Base-by-base conservation (phyloP, 2,797 vertebrate species). In the Onychomys leucogaster region DNA sequence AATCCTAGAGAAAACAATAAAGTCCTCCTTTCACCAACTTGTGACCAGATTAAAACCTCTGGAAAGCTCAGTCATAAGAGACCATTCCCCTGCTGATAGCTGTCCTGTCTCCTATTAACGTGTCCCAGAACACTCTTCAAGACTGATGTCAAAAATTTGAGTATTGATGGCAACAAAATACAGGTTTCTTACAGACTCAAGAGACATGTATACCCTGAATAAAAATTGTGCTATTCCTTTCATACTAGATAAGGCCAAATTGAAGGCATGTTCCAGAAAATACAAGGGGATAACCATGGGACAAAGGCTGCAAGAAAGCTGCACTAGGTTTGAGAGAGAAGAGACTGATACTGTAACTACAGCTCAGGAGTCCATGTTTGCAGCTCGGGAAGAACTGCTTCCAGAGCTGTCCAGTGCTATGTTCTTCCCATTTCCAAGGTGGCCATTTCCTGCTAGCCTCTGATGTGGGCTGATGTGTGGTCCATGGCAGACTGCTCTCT, bases 391-490 rank as follows among this genome's bases (percentile, higher is more conserved):
- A 43, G 73, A 75, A 43, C 23, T 27, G 73, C 21, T 43, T 13
- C 23, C 11, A 43, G 23, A 43, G 71, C 71, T 43, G 41, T 76
- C 12, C 12, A 43, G 11, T 27, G 10, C 23, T 43, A 41, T 46
- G 25, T 12, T 76, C 41, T 3, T 43, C 41, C 21, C 71, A 75
- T 75, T 75, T 27, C 41, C 73, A 76, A 6, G 41, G 23, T 75
- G 73, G 41, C 41, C 41, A 19, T 43, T 46, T 43, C 23, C 73
- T 76, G 41, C 73, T 23, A 76, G 73, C 41, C 11, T 43, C 73
- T 76, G 73, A 29, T 6, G 13, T 69, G 37, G 69, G 96, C 37
- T 98, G 96, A 96, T 96, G 77, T 73, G 95, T 97, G 61, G 96
- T 95, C 55, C 96, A 97, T 0, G 96, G 96, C 67, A 85, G 82